phyloP scores from a whole-genome alignment of 2,113 vertebrate genomes.

The Oxygymnocypris stewartii region DNA sequence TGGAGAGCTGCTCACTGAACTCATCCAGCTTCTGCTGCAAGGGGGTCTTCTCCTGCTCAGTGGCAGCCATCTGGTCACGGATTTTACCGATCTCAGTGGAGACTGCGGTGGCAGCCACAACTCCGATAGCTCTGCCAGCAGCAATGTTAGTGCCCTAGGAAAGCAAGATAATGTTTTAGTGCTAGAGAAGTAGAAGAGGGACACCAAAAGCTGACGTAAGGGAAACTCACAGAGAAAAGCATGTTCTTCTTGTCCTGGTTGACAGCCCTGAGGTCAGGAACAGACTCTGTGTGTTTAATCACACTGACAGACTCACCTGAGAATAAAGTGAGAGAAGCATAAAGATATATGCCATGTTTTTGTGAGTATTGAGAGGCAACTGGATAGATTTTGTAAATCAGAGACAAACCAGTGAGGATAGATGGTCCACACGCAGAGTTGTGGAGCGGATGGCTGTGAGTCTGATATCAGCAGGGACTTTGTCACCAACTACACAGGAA shows the following conservation, averaged over 20 bases:
- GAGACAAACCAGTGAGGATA: constrained; percentile 84
- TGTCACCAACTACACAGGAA: constrained; percentile 84
- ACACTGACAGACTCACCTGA: constrained; percentile 94
- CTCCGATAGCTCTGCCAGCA: constrained; percentile 83
- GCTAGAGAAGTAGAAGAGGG: not conserved
- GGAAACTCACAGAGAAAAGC: constrained; percentile 90
- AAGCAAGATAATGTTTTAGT: not conserved
- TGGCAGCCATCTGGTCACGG: constrained; percentile 93
- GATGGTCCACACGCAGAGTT: constrained; percentile 92
- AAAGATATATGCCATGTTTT: not conserved
- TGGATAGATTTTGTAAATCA: not conserved
- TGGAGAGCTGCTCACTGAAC: constrained; percentile 93
- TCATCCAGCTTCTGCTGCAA: constrained; percentile 93
- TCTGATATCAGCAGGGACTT: constrained; percentile 92
- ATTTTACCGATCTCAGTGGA: constrained; percentile 92
- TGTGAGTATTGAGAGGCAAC: not conserved
- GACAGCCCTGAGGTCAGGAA: constrained; percentile 90
- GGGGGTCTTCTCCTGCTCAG: constrained; percentile 90
- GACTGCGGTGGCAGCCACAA: constrained; percentile 84
- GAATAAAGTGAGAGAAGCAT: not conserved
- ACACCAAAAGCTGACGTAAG: not conserved
- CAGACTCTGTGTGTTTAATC: constrained; percentile 90
- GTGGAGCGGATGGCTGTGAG: constrained; percentile 89
- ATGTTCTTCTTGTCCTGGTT: constrained; percentile 99
- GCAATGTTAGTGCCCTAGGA: constrained; percentile 89